phyloP scores from a whole-genome alignment of 2,113 vertebrate genomes.

The Pycnonotus jocosus region DNA sequence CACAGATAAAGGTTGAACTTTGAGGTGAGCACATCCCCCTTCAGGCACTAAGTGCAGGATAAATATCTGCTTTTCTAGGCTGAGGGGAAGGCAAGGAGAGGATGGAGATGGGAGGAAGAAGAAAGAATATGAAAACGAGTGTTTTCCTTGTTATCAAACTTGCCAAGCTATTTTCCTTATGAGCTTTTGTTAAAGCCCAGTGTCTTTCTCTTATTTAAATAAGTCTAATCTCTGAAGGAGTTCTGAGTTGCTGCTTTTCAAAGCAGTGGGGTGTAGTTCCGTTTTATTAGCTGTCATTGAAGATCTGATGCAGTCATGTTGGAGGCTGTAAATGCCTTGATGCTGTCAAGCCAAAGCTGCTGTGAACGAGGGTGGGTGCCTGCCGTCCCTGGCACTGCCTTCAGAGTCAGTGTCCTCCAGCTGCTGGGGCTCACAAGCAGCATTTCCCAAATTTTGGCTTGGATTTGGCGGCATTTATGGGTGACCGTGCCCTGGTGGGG shows the following conservation, averaged over 20 bases:
- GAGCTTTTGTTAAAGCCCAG: slow-evolving; percentile 14
- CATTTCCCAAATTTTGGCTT: background rate
- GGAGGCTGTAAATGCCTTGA: slow-evolving; percentile 23
- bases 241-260: slow-evolving; percentile 31
- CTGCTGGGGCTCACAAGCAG: background rate
- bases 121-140: background rate
- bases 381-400: background rate
- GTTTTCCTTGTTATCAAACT: slow-evolving; percentile 8
- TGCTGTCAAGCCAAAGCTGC: slow-evolving; percentile 15
- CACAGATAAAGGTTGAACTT: background rate
- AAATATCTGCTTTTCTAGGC: background rate
- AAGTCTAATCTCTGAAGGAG: slow-evolving; percentile 40
- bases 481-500: background rate
- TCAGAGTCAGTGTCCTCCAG: background rate
- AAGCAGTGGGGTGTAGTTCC: slow-evolving; percentile 43
- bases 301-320: slow-evolving; percentile 17
- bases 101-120: background rate
- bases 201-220: slow-evolving; percentile 48
- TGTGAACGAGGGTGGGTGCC: background rate
- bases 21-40: background rate
- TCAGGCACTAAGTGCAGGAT: background rate
- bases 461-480: rapidly evolving
- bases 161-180: slow-evolving; percentile 8
- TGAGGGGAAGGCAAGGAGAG: background rate
- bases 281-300: slow-evolving; percentile 54